phyloP scores from a whole-genome alignment of 2,888 invertebrate species.

The Parasteatoda lunata region DNA sequence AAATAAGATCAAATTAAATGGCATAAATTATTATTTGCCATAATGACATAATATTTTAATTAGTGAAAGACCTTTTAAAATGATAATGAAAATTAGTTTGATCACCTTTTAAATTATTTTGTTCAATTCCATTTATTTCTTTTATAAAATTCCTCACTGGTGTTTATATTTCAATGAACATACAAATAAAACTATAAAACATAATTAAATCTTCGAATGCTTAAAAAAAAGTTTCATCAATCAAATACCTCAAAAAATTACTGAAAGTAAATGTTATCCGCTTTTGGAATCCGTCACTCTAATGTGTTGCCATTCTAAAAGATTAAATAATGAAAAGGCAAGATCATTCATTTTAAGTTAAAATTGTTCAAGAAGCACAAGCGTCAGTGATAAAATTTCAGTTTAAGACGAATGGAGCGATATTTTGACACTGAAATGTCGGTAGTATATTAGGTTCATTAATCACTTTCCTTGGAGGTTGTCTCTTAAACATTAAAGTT shows the following conservation, averaged over 20 bases:
- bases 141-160: too few species aligned
- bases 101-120: too few species aligned
- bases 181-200: too few species aligned
- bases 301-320: conserved; percentile 24
- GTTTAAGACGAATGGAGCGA: conserved; percentile 55
- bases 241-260: conserved; percentile 37
- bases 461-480: conserved; percentile 52
- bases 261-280: conserved; percentile 22
- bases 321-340: conserved; percentile 54
- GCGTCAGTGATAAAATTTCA: conserved; percentile 57
- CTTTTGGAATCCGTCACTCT: neutral
- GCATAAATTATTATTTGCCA: too few species aligned
- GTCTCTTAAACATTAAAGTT: neutral
- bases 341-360: conserved; percentile 57
- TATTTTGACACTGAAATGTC: conserved; percentile 57
- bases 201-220: too few species aligned
- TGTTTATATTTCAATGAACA: too few species aligned
- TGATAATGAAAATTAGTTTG: too few species aligned
- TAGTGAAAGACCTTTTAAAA: too few species aligned
- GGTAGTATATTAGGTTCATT: conserved; percentile 46
- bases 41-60: too few species aligned
- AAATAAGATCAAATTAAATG: too few species aligned
- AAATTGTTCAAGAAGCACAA: conserved; percentile 56
- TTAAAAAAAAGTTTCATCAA: conserved; percentile 16
- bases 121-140: too few species aligned